Conservation (phyloP, 2,888 invertebrate genomes). For the Rhodophaea formosa region DNA sequence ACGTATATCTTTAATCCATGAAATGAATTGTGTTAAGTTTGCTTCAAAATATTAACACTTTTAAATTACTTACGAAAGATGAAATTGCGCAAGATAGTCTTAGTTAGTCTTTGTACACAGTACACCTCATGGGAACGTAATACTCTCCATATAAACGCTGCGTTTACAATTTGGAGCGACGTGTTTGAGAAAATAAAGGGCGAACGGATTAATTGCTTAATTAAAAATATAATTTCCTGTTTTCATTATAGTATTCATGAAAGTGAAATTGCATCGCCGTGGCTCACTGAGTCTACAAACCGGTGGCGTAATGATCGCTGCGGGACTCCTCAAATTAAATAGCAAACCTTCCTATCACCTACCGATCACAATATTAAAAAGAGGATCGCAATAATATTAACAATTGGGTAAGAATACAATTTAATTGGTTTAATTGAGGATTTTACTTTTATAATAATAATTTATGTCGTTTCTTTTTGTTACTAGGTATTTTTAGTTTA, state of each 20-base stretch:
- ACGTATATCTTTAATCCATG: too few relatives aligned
- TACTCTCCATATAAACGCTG: neutral
- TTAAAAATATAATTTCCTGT: conserved; percentile 41
- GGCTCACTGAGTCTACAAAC: conserved; percentile 44
- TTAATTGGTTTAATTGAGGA: neutral
- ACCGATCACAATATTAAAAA: neutral
- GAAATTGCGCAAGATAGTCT: too few relatives aligned
- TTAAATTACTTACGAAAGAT: too few relatives aligned
- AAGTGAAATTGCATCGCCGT: conserved; percentile 49
- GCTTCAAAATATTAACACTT: too few relatives aligned
- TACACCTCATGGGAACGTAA: neutral
- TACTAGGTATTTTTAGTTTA: too few relatives aligned
- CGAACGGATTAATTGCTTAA: conserved; percentile 40
- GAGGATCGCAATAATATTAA: too few relatives aligned
- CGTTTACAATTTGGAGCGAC: neutral
- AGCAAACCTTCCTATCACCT: conserved; percentile 23
- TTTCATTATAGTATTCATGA: conserved; percentile 41
- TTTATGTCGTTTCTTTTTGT: too few relatives aligned
- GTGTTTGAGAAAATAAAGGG: conserved; percentile 33
- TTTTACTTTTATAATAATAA: too few relatives aligned
- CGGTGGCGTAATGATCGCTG: conserved; percentile 42
- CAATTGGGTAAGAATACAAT: neutral
- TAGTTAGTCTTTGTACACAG: too few relatives aligned
- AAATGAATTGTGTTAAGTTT: too few relatives aligned
- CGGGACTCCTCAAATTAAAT: conserved; percentile 47